A percentile compares a stretch with the other conserved stretches of the same genome.
Conservation (phyloP, 2,797 vertebrate species). For the Apogon hyalosoma region DNA sequence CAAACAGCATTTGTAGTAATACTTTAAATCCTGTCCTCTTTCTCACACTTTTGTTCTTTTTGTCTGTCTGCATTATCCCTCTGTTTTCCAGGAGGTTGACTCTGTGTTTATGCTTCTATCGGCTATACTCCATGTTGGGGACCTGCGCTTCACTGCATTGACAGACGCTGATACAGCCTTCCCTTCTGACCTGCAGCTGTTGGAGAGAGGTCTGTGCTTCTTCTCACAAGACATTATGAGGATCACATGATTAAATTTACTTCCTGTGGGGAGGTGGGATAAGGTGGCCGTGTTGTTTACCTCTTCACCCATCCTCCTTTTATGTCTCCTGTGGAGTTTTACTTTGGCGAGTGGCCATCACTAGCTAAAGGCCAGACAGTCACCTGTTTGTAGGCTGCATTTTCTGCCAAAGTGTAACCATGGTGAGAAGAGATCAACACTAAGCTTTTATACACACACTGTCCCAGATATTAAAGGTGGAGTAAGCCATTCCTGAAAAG, state of each 20-base stretch:
- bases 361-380: constrained; percentile 43
- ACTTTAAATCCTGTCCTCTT: not conserved
- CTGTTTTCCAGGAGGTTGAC: constrained; percentile 88
- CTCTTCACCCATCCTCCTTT: constrained; percentile 16
- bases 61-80: constrained; percentile 8
- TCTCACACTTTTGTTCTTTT: not conserved
- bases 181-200: constrained; percentile 91
- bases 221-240: constrained; percentile 37
- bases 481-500: no score
- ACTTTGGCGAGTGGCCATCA: constrained; percentile 35
- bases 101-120: constrained; percentile 92
- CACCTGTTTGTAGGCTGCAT: constrained; percentile 48
- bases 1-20: not conserved
- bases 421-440: constrained; percentile 30
- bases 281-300: constrained; percentile 37
- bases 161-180: constrained; percentile 87
- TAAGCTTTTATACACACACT: constrained; percentile 11
- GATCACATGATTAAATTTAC: constrained; percentile 6
- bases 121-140: constrained; percentile 91
- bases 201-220: constrained; percentile 91
- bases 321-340: constrained; percentile 13
- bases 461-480: not conserved
- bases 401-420: constrained; percentile 41
- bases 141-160: constrained; percentile 87
- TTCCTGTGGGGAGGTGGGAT: constrained; percentile 19